A percentile compares a stretch with the other conserved stretches of the same genome.
These are phyloP conservation scores for Esox lucius DNA, from an alignment of 2,797 vertebrate species.

Conservation along the genomic window DNA sequence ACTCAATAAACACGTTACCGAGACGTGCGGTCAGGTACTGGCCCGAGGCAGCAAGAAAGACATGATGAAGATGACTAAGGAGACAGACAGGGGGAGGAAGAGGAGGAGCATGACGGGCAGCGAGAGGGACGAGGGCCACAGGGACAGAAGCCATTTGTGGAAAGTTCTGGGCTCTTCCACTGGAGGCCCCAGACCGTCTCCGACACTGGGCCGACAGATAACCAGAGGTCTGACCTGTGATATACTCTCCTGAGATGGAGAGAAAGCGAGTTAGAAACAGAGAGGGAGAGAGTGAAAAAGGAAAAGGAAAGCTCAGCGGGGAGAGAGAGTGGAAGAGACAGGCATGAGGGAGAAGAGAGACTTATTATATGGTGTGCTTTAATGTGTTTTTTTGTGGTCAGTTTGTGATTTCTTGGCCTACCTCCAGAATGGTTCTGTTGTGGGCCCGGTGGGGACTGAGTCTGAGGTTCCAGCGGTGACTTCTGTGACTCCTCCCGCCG, in stretches of 20 bases:
- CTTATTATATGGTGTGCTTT: not conserved
- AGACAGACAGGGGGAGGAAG: slow-evolving; percentile 66
- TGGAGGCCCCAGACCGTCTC: slow-evolving; percentile 30
- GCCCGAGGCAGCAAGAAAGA: slow-evolving; percentile 66
- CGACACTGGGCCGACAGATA: slow-evolving; percentile 59
- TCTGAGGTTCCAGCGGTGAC: slow-evolving; percentile 77
- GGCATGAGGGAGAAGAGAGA: too few relatives aligned
- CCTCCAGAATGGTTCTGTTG: slow-evolving; percentile 65
- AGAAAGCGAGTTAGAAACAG: slow-evolving; percentile 2
- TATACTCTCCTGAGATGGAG: slow-evolving; percentile 70
- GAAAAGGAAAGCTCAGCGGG: not conserved
- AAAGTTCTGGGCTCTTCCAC: slow-evolving; percentile 12
- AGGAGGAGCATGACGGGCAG: slow-evolving; percentile 65
- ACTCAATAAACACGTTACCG: not conserved
- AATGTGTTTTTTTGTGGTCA: not conserved
- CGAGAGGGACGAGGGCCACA: slow-evolving; percentile 59
- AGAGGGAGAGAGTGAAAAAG: not conserved
- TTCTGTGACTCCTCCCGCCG: slow-evolving; percentile 67
- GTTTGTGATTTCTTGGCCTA: not conserved
- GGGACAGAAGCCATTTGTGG: slow-evolving; percentile 36
- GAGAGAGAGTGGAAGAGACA: not conserved
- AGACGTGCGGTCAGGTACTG: slow-evolving; percentile 53
- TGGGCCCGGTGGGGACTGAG: slow-evolving; percentile 73
- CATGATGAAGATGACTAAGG: slow-evolving; percentile 64
- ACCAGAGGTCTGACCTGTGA: slow-evolving; percentile 79